Evolutionary conservation across 2,888 invertebrate genomes (phyloP).

Genomic region (Listrodromus nycthemerus): DNA sequence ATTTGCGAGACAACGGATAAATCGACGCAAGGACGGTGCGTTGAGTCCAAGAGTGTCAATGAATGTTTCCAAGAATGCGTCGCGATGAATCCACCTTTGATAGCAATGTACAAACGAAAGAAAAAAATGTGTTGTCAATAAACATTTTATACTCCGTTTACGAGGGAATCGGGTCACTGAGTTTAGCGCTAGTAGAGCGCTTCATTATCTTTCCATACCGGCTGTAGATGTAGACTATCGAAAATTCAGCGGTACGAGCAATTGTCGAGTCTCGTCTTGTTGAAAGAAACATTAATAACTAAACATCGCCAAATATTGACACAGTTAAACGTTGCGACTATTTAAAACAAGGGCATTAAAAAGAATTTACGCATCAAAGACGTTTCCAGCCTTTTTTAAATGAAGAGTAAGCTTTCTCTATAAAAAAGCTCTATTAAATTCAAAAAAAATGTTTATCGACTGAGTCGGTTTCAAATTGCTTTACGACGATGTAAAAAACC

Average conservation of each 20-base stretch:
- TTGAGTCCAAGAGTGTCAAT: conserved; percentile 2
- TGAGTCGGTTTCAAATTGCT: neutral
- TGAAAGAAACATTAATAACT: neutral
- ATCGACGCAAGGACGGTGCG: neutral
- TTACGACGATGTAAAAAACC: no score
- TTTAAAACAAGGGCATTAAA: no score
- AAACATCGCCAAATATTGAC: neutral
- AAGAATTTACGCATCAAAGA: no score
- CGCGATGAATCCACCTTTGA: conserved; percentile 64
- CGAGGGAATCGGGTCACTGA: conserved; percentile 8
- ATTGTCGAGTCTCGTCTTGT: neutral
- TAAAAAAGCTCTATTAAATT: neutral
- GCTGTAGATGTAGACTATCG: neutral
- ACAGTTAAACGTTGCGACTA: no score
- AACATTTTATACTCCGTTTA: conserved; percentile 72
- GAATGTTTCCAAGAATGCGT: conserved; percentile 14
- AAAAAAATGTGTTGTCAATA: conserved; percentile 70
- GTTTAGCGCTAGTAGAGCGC: neutral
- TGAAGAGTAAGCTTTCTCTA: neutral
- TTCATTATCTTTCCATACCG: neutral
- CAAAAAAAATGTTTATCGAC: neutral
- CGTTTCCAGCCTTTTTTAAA: neutral
- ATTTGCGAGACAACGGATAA: conserved; percentile 5
- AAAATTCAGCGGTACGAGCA: neutral
- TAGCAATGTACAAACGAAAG: conserved; percentile 70